These are phyloP conservation scores for Chorisops tibialis DNA, from an alignment of 2,888 invertebrate genomes.

Conservation along the genomic window DNA sequence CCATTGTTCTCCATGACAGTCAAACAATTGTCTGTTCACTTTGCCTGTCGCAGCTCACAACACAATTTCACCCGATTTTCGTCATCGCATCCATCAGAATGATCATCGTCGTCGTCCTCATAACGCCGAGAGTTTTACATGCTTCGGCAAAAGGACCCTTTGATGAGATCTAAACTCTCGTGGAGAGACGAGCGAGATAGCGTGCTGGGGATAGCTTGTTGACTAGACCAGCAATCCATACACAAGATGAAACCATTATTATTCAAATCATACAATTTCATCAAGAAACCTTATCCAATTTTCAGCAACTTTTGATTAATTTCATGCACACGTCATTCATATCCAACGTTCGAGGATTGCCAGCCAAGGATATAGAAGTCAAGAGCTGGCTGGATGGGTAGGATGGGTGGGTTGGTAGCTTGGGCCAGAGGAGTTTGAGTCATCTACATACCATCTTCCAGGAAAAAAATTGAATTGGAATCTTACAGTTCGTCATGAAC, in stretches of 20 bases:
- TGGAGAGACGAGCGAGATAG: background rate
- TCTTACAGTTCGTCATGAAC: no score
- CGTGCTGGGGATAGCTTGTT: background rate
- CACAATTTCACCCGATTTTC: conserved; percentile 14
- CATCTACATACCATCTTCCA: background rate
- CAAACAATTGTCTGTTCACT: conserved; percentile 19
- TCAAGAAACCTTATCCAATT: conserved; percentile 35
- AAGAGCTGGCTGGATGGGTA: background rate
- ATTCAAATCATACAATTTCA: conserved; percentile 51
- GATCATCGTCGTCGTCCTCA: background rate
- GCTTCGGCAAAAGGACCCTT: no score
- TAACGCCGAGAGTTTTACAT: background rate
- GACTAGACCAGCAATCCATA: background rate
- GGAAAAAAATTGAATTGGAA: background rate
- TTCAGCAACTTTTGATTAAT: conserved; percentile 35
- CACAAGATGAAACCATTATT: conserved; percentile 43
- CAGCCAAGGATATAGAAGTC: no score
- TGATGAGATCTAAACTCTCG: no score
- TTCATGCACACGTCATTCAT: conserved; percentile 29
- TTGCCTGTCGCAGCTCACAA: background rate
- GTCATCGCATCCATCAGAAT: conserved; percentile 10
- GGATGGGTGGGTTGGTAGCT: background rate
- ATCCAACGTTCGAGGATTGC: background rate
- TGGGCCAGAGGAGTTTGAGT: no score
- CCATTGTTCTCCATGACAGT: conserved; percentile 25